These are phyloP conservation scores for Saxidomus purpurata DNA, from an alignment of 1,140 invertebrate species.

Conservation along the genomic window DNA sequence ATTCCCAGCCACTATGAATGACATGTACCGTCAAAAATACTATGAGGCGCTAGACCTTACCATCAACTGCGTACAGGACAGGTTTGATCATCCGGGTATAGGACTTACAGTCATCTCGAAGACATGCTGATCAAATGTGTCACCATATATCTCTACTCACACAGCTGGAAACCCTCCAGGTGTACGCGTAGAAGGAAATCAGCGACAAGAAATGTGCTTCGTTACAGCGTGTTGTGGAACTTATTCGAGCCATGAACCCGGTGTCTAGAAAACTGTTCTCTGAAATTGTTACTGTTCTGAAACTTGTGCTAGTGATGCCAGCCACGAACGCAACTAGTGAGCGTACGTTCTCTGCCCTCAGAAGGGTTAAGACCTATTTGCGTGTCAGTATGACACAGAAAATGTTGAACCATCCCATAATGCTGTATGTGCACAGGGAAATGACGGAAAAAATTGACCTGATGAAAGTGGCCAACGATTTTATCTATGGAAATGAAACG, in stretches of 20 bases:
- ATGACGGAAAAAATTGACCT: neutral
- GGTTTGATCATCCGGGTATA: neutral
- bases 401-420: neutral
- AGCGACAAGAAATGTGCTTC: neutral
- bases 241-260: neutral
- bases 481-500: too few relatives aligned
- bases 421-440: neutral
- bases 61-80: neutral
- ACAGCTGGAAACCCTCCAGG: neutral
- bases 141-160: neutral
- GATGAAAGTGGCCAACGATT: too few relatives aligned
- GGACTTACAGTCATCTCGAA: neutral
- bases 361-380: slow-evolving; percentile 2
- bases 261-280: neutral
- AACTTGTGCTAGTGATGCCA: slow-evolving; percentile 41
- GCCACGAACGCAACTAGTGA: slow-evolving; percentile 51
- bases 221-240: neutral
- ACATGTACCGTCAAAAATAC: neutral
- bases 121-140: neutral
- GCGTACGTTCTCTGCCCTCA: slow-evolving; percentile 28
- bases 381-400: slow-evolving; percentile 3
- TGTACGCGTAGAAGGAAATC: neutral
- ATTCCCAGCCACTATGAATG: neutral
- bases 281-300: neutral
- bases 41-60: neutral